phyloP scores from a whole-genome alignment of 2,113 vertebrate species.

The Callithrix jacchus region DNA sequence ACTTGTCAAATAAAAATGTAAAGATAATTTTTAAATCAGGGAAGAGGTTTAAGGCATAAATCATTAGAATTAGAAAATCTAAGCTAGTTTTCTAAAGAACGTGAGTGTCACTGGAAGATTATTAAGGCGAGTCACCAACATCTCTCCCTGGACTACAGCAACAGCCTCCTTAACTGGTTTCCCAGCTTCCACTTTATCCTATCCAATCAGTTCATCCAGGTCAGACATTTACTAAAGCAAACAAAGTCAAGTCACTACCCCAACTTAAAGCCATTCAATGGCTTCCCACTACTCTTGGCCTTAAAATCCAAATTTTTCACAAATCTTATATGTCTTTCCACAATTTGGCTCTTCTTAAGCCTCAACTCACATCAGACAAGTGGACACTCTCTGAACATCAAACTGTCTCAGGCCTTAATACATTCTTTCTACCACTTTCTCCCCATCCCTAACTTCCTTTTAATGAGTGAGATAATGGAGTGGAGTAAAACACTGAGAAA shows the following conservation, averaged over 20 bases:
- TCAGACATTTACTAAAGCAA: not conserved
- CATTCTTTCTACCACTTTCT: not conserved
- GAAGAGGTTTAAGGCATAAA: constrained; percentile 24
- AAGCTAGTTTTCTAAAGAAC: not conserved
- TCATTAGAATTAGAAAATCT: constrained; percentile 13
- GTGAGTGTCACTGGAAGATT: not conserved
- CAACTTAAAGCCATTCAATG: not conserved
- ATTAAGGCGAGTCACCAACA: not conserved
- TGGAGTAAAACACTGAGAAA: not conserved
- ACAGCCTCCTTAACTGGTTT: not conserved
- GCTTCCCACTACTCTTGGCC: not conserved
- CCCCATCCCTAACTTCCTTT: not conserved
- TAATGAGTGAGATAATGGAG: not conserved
- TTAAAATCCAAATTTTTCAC: constrained; percentile 29
- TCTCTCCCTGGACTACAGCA: not conserved
- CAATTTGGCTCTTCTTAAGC: not conserved
- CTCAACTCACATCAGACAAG: constrained; percentile 17
- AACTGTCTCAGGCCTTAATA: not conserved
- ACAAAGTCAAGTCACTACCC: constrained; percentile 23
- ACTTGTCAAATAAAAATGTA: not conserved
- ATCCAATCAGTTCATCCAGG: not conserved
- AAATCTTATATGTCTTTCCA: constrained; percentile 1
- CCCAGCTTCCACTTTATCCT: not conserved
- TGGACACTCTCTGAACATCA: constrained; percentile 5
- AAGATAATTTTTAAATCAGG: not conserved